These are phyloP conservation scores for Mesembrinibis cayennensis DNA, from an alignment of 2,113 vertebrate species.

Conservation along the genomic window DNA sequence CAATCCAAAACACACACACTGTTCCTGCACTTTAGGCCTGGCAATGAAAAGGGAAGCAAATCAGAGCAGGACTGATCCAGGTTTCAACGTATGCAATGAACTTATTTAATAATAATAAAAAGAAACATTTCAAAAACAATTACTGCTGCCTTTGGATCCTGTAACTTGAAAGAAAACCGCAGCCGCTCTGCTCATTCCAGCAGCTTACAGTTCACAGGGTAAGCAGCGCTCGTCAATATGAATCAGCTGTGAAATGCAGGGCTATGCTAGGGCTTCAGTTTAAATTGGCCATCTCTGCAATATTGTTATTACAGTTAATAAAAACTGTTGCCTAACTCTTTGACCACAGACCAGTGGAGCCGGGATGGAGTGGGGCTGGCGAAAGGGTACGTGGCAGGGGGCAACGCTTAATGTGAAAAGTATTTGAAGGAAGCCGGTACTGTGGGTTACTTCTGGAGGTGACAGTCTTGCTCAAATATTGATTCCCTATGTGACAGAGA, in stretches of 20 bases:
- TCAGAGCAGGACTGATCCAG: not conserved
- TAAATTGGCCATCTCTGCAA: slow-evolving; percentile 35
- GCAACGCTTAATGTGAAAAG: not conserved
- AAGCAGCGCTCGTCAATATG: slow-evolving; percentile 37
- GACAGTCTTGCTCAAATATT: not conserved
- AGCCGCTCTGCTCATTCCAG: slow-evolving; percentile 20
- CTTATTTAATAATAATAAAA: slow-evolving; percentile 62
- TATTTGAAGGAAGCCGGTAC: not conserved
- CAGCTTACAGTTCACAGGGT: slow-evolving; percentile 37
- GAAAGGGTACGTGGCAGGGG: not conserved
- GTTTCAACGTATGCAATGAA: slow-evolving; percentile 8
- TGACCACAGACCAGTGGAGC: slow-evolving; percentile 17
- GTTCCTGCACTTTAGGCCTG: not conserved
- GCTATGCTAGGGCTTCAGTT: slow-evolving; percentile 20
- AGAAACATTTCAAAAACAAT: slow-evolving; percentile 67
- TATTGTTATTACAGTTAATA: slow-evolving; percentile 48
- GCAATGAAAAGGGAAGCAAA: slow-evolving; percentile 9
- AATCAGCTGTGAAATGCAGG: slow-evolving; percentile 44
- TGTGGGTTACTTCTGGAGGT: not conserved
- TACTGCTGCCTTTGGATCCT: slow-evolving; percentile 59
- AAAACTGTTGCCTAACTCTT: slow-evolving; percentile 44
- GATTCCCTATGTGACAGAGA: not conserved
- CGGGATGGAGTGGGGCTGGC: not conserved
- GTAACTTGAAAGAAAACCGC: slow-evolving; percentile 63
- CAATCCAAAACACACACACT: slow-evolving; percentile 27